These are phyloP conservation scores for Otus sunia DNA, from an alignment of 2,113 vertebrate genomes.

Conservation along the genomic window DNA sequence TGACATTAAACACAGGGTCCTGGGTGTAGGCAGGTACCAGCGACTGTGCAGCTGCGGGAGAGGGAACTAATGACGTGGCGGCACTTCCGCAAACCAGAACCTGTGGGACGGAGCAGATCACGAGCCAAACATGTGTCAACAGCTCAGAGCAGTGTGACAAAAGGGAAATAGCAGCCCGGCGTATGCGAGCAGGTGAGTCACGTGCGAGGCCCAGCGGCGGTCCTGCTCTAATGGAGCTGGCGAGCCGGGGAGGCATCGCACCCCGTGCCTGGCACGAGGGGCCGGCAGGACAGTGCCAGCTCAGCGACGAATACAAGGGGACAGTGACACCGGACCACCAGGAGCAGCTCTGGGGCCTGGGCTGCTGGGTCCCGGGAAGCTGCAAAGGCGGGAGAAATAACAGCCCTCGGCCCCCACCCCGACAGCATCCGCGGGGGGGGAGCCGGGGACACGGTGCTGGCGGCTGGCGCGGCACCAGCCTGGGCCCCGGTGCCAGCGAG, in stretches of 20 bases:
- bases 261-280: not conserved
- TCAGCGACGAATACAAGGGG: not conserved
- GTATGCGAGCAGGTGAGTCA: not conserved
- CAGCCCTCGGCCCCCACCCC: not conserved
- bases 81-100: not conserved
- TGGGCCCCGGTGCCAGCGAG: not conserved
- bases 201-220: not conserved
- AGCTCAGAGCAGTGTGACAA: not conserved
- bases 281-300: not conserved
- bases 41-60: not conserved
- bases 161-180: not conserved
- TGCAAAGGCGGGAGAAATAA: accelerated
- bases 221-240: not conserved
- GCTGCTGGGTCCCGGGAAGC: not conserved
- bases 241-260: not conserved
- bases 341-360: not conserved
- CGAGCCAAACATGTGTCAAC: not conserved
- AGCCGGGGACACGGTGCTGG: not conserved
- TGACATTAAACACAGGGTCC: not conserved
- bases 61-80: not conserved
- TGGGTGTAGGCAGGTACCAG: not conserved
- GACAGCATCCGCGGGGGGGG: not conserved
- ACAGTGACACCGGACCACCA: not conserved
- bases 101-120: not conserved
- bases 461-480: not conserved